Conservation (phyloP, 2,113 vertebrate species). For the Ochotona curzoniae region DNA sequence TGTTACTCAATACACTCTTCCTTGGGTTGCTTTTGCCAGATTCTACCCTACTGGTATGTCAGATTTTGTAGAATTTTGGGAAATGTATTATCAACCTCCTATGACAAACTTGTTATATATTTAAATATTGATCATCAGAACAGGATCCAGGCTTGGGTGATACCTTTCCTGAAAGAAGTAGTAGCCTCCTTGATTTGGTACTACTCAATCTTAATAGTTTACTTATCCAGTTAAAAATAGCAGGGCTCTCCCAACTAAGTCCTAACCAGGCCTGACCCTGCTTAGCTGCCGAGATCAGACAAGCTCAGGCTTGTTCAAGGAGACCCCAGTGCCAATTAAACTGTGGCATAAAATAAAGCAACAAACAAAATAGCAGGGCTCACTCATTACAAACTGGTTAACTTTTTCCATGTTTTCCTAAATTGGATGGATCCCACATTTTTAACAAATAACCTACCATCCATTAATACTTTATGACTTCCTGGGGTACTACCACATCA, state of each 20-base stretch:
- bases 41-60: neutral
- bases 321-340: too few relatives aligned
- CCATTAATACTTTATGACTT: neutral
- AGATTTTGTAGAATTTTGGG: neutral
- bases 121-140: neutral
- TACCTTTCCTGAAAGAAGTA: neutral
- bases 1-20: neutral
- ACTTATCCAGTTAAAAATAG: neutral
- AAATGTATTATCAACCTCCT: neutral
- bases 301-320: too few relatives aligned
- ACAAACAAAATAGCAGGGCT: neutral
- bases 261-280: too few relatives aligned
- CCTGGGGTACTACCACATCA: neutral
- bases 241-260: neutral
- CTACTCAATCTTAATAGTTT: neutral
- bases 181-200: neutral
- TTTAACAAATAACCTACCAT: neutral
- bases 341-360: too few relatives aligned
- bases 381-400: neutral
- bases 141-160: neutral
- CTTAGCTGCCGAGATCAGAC: too few relatives aligned
- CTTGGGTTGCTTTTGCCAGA: neutral
- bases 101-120: too few relatives aligned
- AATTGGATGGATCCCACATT: neutral
- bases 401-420: neutral